A percentile compares a stretch with the other conserved stretches of the same genome.
These are phyloP conservation scores for Gnatocerus cornutus DNA, from an alignment of 2,888 invertebrate genomes.

Conservation along the genomic window DNA sequence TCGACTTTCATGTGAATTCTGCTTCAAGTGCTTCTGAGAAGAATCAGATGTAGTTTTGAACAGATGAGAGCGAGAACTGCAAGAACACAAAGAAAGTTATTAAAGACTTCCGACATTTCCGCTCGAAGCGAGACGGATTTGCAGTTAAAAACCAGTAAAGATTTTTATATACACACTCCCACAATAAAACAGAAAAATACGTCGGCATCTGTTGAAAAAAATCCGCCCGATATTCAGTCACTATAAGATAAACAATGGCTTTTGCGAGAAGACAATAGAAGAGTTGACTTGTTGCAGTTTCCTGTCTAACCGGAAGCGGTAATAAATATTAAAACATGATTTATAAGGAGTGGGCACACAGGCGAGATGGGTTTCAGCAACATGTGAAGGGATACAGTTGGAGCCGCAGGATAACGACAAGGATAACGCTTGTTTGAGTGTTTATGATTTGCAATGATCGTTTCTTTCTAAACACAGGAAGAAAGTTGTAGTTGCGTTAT, in stretches of 20 bases:
- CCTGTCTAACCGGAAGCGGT: slow-evolving; percentile 48
- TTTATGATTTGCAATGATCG: slow-evolving; percentile 13
- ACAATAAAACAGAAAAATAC: slow-evolving; percentile 33
- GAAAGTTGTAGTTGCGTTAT: background rate
- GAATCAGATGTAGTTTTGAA: slow-evolving; percentile 38
- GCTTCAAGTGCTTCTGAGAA: slow-evolving; percentile 43
- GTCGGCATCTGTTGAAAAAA: slow-evolving; percentile 39
- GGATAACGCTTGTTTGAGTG: background rate
- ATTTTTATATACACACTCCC: slow-evolving; percentile 26
- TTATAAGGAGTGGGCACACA: slow-evolving; percentile 40
- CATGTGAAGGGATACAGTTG: background rate
- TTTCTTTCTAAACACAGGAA: slow-evolving; percentile 2
- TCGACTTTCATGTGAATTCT: slow-evolving; percentile 48
- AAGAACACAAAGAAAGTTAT: slow-evolving; percentile 31
- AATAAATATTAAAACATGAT: slow-evolving; percentile 48
- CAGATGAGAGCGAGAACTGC: slow-evolving; percentile 22
- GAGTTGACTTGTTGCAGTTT: slow-evolving; percentile 45
- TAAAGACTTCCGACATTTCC: slow-evolving; percentile 47
- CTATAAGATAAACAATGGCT: slow-evolving; percentile 44
- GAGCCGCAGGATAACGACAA: slow-evolving; percentile 3
- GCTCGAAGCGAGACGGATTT: slow-evolving; percentile 35
- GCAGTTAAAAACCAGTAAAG: slow-evolving; percentile 42
- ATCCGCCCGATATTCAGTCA: slow-evolving; percentile 35
- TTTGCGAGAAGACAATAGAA: slow-evolving; percentile 44
- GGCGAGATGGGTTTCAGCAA: slow-evolving; percentile 17